A percentile compares a stretch with the other conserved stretches of the same genome.
Evolutionary conservation across 2,113 vertebrate species (phyloP).

Genomic region (Myotis yumanensis): DNA sequence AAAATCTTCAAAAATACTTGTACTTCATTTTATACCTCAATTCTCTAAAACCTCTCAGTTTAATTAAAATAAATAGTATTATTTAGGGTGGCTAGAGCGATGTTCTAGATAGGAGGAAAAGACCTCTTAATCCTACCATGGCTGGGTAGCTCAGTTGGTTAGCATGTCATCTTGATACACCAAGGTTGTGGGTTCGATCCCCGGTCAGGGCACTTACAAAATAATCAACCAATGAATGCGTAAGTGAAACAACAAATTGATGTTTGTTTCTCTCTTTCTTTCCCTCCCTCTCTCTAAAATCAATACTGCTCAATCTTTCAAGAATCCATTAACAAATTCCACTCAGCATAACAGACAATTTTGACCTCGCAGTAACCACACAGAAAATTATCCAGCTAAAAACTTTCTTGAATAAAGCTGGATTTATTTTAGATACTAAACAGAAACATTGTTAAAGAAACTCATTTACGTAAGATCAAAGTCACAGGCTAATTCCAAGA

Average conservation of each 20-base stretch:
- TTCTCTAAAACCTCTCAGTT: neutral
- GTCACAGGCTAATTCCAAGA: slow-evolving; percentile 67
- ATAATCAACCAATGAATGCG: neutral
- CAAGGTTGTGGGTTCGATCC: neutral
- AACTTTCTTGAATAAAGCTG: slow-evolving; percentile 18
- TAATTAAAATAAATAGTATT: neutral
- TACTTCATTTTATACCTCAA: neutral
- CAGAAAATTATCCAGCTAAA: neutral
- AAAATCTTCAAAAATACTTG: slow-evolving; percentile 19
- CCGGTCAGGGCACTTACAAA: neutral
- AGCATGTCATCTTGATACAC: neutral
- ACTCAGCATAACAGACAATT: neutral
- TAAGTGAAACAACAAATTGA: neutral
- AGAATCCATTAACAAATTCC: slow-evolving; percentile 35
- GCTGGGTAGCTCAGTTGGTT: neutral
- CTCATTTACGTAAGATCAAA: slow-evolving; percentile 67
- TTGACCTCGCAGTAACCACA: neutral
- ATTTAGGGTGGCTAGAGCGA: neutral
- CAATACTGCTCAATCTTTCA: neutral
- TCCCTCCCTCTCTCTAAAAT: neutral
- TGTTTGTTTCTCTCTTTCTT: neutral
- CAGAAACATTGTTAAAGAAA: neutral
- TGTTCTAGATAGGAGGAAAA: neutral
- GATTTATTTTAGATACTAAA: slow-evolving; percentile 23
- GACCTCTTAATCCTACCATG: neutral